Conservation (phyloP, 2,113 vertebrate genomes). For the Natator depressus region DNA sequence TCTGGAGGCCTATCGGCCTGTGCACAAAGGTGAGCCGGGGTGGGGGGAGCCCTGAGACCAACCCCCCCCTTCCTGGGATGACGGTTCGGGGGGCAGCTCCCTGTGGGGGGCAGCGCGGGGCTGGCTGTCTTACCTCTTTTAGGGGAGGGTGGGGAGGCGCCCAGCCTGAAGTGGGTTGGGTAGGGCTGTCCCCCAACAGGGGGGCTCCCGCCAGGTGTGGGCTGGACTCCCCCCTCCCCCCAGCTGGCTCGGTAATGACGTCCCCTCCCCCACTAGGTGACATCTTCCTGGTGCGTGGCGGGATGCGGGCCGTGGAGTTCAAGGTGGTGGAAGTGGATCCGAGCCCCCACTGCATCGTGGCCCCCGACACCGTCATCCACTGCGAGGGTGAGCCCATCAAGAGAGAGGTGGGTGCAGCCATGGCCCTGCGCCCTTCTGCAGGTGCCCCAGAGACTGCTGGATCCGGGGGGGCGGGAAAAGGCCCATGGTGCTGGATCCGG, state of each 20-base stretch:
- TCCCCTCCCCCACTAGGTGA: conserved; percentile 83
- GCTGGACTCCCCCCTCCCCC: background rate
- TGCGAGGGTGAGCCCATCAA: conserved; percentile 99
- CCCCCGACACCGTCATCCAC: conserved; percentile 97
- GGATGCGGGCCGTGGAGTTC: conserved; percentile 99
- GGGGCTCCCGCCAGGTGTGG: background rate
- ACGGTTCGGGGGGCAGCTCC: no score
- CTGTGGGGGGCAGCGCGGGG: background rate
- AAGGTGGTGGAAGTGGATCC: conserved; percentile 99
- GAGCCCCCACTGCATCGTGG: conserved; percentile 97
- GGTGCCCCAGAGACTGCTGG: background rate
- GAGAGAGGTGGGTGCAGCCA: conserved; percentile 86
- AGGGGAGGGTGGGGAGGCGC: no score
- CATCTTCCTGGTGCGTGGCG: conserved; percentile 97
- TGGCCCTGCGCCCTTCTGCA: background rate
- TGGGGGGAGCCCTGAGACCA: conserved; percentile 73
- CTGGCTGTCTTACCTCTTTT: no score
- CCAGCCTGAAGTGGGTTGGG: conserved; percentile 6
- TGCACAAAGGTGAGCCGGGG: conserved; percentile 65
- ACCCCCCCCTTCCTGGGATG: conserved; percentile 62
- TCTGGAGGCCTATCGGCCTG: conserved; percentile 91
- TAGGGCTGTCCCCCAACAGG: conserved; percentile 64
- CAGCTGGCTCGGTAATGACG: background rate
- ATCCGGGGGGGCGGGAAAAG: no score
- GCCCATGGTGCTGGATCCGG: background rate